Base-by-base conservation (phyloP, 92 coral and sea anemone species). In the Palythoa heliodiscus region DNA sequence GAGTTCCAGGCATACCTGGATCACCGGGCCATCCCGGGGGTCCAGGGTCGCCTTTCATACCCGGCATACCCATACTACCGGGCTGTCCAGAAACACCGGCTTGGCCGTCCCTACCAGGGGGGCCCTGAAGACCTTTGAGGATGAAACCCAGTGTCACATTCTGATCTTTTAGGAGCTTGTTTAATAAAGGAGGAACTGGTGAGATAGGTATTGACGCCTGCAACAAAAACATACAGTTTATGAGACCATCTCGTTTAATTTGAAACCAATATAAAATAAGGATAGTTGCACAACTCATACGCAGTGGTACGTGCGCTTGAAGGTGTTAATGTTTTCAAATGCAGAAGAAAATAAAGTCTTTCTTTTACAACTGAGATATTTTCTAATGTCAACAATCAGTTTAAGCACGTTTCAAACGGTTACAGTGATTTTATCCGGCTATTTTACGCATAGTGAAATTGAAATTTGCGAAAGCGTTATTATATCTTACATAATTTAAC, bases 101-200 rank as follows among this genome's bases (percentile, higher is more conserved):
- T 88, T 89, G 82, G 52, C 99, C 99, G 86, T 95, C 92, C 87
- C 91, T 61, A 83, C 99, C 98, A 80, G 99, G 99, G 37, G 99
- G 99, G 53, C 99, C 99, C 86, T 97, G 99, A 23, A 97, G 94
- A 87, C 99, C 99, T 88, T 97, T 97, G 81, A 97, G 89, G 81
- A 97, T 97, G 98, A 97, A 97, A 61, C 99, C 99, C 83, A 97
- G 84, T 43, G 99, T 97, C 22, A 97, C 99, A 94, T 97, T 97
- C 88, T 97, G 99, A 85, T 97, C 99, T 91, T 95, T 94, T 82
- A 97, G 93, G 76, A 97, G 92, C 91, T 97, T 97, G 90, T 97
- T 97, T 37, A 97, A 92, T 86, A 97, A 87, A 52, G 99, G 99
- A 55, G 99, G 99, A 54, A 97, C 98, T 72, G 99, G 96, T 40